phyloP scores from a whole-genome alignment of 2,113 vertebrate genomes.

The Phyllopteryx taeniolatus region DNA sequence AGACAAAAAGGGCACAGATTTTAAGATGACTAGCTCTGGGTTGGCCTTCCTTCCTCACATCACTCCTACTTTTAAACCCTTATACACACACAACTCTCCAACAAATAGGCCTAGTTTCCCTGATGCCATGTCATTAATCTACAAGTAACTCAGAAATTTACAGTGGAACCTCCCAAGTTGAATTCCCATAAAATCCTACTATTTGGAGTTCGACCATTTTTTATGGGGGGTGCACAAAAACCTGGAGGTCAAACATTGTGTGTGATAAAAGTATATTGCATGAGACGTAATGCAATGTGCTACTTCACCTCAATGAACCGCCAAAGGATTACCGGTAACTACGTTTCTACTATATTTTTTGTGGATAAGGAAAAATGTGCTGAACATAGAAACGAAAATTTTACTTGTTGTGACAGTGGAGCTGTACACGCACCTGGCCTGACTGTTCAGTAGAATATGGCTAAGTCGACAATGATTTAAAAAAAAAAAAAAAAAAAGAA shows the following conservation, averaged over 20 bases:
- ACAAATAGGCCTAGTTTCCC: neutral
- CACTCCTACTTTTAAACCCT: neutral
- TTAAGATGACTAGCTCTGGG: slow-evolving; percentile 51
- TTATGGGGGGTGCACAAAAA: too few relatives aligned
- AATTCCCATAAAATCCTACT: neutral
- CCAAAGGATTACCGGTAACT: neutral
- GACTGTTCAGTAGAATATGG: too few relatives aligned
- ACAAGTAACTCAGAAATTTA: neutral
- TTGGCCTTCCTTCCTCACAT: slow-evolving; percentile 27
- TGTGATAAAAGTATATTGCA: too few relatives aligned
- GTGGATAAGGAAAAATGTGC: neutral
- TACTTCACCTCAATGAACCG: neutral
- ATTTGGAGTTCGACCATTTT: neutral
- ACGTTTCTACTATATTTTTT: neutral
- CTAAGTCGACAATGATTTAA: neutral
- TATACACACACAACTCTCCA: slow-evolving; percentile 4
- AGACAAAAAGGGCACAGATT: slow-evolving; percentile 69
- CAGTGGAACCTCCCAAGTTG: neutral
- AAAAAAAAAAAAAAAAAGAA: neutral
- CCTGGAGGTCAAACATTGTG: too few relatives aligned
- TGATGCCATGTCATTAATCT: neutral
- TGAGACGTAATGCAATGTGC: too few relatives aligned
- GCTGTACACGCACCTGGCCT: too few relatives aligned
- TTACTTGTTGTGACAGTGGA: neutral
- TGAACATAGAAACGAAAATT: neutral